These are phyloP conservation scores for Anhinga anhinga DNA, from an alignment of 2,113 vertebrate genomes.

Conservation along the genomic window DNA sequence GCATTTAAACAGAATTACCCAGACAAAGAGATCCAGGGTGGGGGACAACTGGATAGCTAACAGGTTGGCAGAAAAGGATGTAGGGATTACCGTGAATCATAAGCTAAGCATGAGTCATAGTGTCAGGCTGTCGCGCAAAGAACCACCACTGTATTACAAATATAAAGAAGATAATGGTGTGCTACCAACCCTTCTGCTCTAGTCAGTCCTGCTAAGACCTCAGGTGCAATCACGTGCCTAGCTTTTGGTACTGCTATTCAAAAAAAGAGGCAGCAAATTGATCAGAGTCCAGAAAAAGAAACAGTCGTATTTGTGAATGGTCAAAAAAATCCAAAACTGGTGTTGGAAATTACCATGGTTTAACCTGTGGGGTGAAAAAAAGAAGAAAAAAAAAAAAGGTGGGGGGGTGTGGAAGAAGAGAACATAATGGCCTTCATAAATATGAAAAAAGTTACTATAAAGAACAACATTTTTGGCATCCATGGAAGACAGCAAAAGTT, in stretches of 20 bases:
- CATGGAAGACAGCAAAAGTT: background rate
- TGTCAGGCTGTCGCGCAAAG: background rate
- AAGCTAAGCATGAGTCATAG: background rate
- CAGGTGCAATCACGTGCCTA: background rate
- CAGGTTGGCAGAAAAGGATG: background rate
- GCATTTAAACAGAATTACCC: background rate
- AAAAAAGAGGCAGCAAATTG: background rate
- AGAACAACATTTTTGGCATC: background rate
- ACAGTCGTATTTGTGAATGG: background rate
- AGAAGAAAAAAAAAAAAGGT: rapidly evolving
- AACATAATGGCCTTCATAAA: background rate
- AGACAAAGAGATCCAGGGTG: background rate
- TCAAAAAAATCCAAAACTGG: background rate
- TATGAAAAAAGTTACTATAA: background rate
- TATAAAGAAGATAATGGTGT: background rate
- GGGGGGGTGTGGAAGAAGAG: rapidly evolving
- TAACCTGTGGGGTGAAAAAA: background rate
- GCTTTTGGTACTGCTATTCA: background rate
- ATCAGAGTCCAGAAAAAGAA: background rate
- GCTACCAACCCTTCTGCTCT: background rate
- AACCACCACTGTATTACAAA: background rate
- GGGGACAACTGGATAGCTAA: background rate
- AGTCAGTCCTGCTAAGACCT: background rate
- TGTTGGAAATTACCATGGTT: background rate
- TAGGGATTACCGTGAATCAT: background rate